Evolutionary conservation across 1,140 invertebrate species (phyloP), one percentile per base, ranked within the genome.

Genomic region (Planococcus citri): DNA sequence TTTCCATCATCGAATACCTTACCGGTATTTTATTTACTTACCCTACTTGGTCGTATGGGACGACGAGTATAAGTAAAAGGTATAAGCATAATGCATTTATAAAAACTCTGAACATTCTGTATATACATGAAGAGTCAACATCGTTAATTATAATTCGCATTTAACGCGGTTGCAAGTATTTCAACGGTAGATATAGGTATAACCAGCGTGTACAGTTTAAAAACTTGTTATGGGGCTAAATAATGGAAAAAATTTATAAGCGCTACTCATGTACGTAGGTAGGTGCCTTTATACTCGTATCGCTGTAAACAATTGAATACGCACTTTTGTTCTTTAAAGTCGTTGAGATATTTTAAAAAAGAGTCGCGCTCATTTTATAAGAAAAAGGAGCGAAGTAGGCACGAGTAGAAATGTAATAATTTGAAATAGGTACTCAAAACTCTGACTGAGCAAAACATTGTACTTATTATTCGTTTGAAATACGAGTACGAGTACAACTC

Each of bases 1-100:
- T 17, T 64, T 64, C n/a, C n/a, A n/a, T n/a, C 60, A 64, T 64
- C 60, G 60, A 64, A 64, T 64, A 22, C 17, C 6, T 51, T 51
- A 17, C 17, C n/a, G n/a, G n/a, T n/a, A n/a, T n/a, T n/a, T n/a
- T n/a, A n/a, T n/a, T n/a, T n/a, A n/a, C n/a, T n/a, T n/a, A n/a
- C n/a, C n/a, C 17, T 51, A 51, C n/a, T 51, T n/a, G 41, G 3
- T n/a, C 41, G 17, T 17, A 20, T 3, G 17, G 41, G 41, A 9
- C 2, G 10, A 17, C 17, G 17, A 3, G 41, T 17, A 51, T 51
- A 9, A 51, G 29, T n/a, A n/a, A n/a, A n/a, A n/a, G n/a, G n/a
- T n/a, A 51, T 51, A 51, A 17, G 41, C 29, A 20, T 51, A n/a
- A n/a, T n/a, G n/a, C n/a, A n/a, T n/a, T n/a, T n/a, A n/a, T n/a